Conservation (phyloP, 2,888 invertebrate species). For the Sarcophaga rosellei region DNA sequence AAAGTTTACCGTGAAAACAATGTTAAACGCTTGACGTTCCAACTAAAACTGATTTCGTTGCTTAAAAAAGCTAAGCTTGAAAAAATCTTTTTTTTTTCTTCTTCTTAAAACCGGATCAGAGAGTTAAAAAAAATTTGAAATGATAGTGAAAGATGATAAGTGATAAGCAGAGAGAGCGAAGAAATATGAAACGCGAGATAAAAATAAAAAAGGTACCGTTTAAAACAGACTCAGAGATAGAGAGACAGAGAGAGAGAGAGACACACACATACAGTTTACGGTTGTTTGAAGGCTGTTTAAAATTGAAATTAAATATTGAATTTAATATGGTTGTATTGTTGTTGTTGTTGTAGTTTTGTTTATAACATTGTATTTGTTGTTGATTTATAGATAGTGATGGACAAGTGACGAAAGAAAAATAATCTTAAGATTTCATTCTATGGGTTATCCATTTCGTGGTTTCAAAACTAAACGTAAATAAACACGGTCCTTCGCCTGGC, state of each 20-base stretch:
- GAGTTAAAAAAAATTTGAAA: neutral
- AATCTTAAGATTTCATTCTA: too few species aligned
- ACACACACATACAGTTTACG: neutral
- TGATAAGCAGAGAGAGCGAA: too few species aligned
- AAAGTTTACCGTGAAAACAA: neutral
- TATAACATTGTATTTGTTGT: too few species aligned
- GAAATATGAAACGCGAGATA: too few species aligned
- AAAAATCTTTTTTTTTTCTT: too few species aligned
- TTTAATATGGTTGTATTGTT: neutral
- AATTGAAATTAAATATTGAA: conserved; percentile 38
- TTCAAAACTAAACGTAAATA: too few species aligned
- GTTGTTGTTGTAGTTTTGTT: too few species aligned
- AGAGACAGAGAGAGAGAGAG: conserved; percentile 17
- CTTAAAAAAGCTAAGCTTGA: neutral
- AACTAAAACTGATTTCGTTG: conserved; percentile 40
- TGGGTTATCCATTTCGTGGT: too few species aligned
- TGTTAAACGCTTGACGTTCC: conserved; percentile 40
- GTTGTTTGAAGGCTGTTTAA: conserved; percentile 45
- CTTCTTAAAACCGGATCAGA: neutral
- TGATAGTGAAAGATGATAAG: neutral
- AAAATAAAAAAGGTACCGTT: neutral
- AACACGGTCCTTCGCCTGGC: too few species aligned
- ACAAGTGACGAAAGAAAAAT: neutral
- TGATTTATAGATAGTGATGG: neutral
- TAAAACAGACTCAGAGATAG: neutral